Base-by-base conservation (phyloP, 2,113 vertebrate species). In the Megaceryle maxima region DNA sequence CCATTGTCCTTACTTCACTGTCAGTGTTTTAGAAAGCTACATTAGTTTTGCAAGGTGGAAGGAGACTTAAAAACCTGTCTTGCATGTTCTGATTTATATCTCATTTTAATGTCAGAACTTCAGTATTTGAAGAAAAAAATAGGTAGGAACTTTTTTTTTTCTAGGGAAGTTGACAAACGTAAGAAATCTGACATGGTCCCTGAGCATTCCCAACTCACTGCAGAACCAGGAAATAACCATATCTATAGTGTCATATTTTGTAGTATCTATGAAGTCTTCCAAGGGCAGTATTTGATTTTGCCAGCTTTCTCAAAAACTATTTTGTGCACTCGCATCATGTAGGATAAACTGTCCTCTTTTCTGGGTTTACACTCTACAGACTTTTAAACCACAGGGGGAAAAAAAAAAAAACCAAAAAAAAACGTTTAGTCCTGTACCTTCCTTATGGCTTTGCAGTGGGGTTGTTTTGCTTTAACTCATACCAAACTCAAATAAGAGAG, bases 341-440 rank as follows among this genome's bases (percentile, higher is more conserved):
- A 73, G 8, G 16, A 50, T 24, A 85, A 60, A 6, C 20, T 33
- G 15, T 60, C 5, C 5, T 11, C 24, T 86, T 63, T 62, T 66
- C 20, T 59, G 67, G 4, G 2, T 74, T 87, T 91, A 7, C 4
- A 17, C 6, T 74, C 24, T 53, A 44, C 5, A 62, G n/a, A 46
- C 3, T 63, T 91, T 31, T 11, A 51, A 56, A 56, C 5, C 6
- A 31, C 75, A 67, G 8, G 44, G 9, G 13, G 53, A 25, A 57
- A 43, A 21, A 50, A 57, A 31, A 57, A 43, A n/a, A n/a, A n/a
- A n/a, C n/a, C n/a, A n/a, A n/a, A n/a, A 19, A 21, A 1, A 0
- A 24, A 6, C 1, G 0, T 66, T 80, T 83, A 16, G 24, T 62
- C 10, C 7, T 57, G 6, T 16, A 18, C 39, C 13, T 55, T 56